phyloP scores from a whole-genome alignment of 2,888 invertebrate genomes.

The Dryomyza anilis region DNA sequence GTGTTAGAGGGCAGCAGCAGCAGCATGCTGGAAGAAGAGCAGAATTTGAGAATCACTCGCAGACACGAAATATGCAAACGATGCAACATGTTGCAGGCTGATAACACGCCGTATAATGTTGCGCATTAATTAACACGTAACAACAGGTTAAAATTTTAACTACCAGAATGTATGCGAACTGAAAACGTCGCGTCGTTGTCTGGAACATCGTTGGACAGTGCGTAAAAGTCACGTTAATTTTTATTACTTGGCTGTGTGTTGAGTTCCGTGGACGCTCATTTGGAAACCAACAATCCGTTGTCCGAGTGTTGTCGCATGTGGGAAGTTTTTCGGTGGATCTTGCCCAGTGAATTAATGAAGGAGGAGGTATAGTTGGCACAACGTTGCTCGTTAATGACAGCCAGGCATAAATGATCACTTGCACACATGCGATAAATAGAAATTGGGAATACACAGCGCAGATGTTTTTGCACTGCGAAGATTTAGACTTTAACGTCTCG shows the following conservation, averaged over 20 bases:
- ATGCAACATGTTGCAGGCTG: background rate
- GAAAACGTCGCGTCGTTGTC: background rate
- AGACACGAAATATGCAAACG: background rate
- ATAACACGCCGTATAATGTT: constrained; percentile 25
- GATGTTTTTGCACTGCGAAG: too few relatives aligned
- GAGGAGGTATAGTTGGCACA: background rate
- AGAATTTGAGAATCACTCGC: background rate
- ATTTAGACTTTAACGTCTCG: too few relatives aligned
- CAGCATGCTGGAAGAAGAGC: background rate
- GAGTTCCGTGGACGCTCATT: background rate
- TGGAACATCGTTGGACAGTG: background rate
- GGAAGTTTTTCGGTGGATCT: background rate
- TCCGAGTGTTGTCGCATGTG: background rate
- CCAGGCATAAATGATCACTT: background rate
- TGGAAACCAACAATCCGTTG: background rate
- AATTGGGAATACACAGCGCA: too few relatives aligned
- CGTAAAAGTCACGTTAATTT: constrained; percentile 7
- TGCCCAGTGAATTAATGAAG: background rate
- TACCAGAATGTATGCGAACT: background rate
- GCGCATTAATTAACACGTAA: constrained; percentile 37
- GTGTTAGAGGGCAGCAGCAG: background rate
- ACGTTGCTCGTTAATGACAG: background rate
- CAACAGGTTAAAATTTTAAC: constrained; percentile 17
- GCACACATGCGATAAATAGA: background rate
- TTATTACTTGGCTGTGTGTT: background rate